phyloP scores from a whole-genome alignment of 1,140 invertebrate species.

The Bombus huntii region DNA sequence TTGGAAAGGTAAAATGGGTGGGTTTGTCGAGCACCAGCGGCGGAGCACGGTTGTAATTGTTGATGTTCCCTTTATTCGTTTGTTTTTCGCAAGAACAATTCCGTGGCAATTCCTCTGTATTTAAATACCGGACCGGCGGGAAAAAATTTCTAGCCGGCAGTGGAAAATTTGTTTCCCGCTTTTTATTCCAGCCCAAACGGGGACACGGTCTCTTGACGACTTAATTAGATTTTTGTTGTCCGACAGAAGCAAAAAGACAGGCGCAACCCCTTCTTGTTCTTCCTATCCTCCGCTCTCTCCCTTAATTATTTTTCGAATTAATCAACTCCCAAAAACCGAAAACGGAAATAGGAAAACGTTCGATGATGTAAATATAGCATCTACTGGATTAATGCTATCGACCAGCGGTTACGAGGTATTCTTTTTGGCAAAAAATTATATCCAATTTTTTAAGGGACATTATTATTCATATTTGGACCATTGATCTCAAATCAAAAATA shows the following conservation, averaged over 20 bases:
- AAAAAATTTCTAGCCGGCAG: conserved; percentile 16
- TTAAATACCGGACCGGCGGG: not conserved
- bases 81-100: conserved; percentile 1
- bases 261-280: not conserved
- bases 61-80: not conserved
- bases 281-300: not conserved
- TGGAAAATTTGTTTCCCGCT: conserved; percentile 36
- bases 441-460: too few species aligned
- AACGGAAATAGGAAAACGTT: not conserved
- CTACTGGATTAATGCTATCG: not conserved
- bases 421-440: too few species aligned
- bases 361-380: not conserved
- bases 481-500: too few species aligned
- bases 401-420: not conserved
- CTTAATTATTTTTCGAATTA: not conserved
- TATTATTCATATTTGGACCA: too few species aligned
- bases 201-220: conserved; percentile 24
- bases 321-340: not conserved
- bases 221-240: conserved; percentile 48
- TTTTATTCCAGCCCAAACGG: conserved; percentile 32
- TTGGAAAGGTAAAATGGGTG: too few species aligned
- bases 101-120: conserved; percentile 4
- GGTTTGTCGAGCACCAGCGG: not conserved
- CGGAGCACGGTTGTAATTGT: conserved; percentile 1
- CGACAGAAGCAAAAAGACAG: not conserved